Conservation (phyloP, 2,888 invertebrate genomes). For the Aleiodes alternator region DNA sequence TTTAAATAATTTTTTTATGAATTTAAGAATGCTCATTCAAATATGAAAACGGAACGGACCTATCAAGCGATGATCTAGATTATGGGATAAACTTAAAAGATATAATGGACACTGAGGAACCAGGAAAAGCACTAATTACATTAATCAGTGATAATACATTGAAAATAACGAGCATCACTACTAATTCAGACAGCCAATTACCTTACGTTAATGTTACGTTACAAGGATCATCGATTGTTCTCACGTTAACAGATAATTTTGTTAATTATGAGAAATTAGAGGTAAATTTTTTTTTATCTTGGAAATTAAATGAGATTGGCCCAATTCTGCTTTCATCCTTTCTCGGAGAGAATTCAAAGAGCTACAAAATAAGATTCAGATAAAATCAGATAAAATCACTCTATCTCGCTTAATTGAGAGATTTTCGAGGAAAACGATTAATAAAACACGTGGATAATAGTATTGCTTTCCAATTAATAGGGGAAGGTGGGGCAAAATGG, state of each 20-base stretch:
- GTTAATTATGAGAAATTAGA: conserved; percentile 54
- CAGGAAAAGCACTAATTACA: conserved; percentile 42
- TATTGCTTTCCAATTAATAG: too few relatives aligned
- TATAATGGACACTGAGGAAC: conserved; percentile 42
- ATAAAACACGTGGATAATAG: too few relatives aligned
- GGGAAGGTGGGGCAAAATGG: too few relatives aligned
- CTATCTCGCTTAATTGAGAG: too few relatives aligned
- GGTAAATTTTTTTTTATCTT: conserved; percentile 42
- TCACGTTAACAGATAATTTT: conserved; percentile 54
- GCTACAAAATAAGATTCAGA: too few relatives aligned
- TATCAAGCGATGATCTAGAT: background rate
- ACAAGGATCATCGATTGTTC: conserved; percentile 8
- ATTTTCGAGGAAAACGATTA: too few relatives aligned
- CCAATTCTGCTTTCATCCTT: too few relatives aligned
- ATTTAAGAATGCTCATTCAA: conserved; percentile 46
- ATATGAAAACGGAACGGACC: conserved; percentile 43
- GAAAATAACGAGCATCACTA: background rate
- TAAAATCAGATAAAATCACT: too few relatives aligned
- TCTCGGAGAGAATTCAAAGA: too few relatives aligned
- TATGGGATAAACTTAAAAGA: conserved; percentile 29
- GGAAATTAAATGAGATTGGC: too few relatives aligned
- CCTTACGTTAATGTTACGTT: conserved; percentile 40
- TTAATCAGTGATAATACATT: conserved; percentile 28
- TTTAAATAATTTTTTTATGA: background rate
- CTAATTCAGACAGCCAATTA: background rate